These are phyloP conservation scores for Umimayanthus chanpuru DNA, from an alignment of 92 coral and sea anemone genomes.

Conservation along the genomic window DNA sequence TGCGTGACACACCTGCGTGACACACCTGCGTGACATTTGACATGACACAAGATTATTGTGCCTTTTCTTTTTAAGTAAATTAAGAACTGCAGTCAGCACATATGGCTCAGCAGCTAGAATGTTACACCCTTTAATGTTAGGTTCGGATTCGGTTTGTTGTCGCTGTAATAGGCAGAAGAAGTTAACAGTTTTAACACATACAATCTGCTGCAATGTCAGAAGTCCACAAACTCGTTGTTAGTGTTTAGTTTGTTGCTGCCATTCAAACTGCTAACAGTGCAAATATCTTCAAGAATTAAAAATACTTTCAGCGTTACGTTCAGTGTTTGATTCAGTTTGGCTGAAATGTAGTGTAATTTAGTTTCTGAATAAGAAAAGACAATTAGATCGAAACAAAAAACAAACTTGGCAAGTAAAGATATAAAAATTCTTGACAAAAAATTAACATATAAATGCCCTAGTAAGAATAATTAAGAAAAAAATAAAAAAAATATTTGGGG, in stretches of 20 bases:
- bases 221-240: neutral
- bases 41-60: neutral
- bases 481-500: too few species aligned
- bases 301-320: too few species aligned
- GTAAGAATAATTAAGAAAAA: too few species aligned
- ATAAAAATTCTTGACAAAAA: too few species aligned
- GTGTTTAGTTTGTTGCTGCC: neutral
- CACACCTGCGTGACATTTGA: neutral
- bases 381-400: too few species aligned
- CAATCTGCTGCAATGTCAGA: neutral
- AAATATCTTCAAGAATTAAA: neutral
- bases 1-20: too few species aligned
- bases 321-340: too few species aligned
- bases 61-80: neutral
- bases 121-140: neutral
- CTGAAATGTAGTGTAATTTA: neutral
- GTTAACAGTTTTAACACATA: neutral
- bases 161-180: neutral
- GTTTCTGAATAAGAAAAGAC: too few species aligned
- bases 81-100: neutral
- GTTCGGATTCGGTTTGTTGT: neutral
- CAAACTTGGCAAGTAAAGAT: too few species aligned
- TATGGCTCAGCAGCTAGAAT: constrained; percentile 38
- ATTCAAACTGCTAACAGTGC: neutral
- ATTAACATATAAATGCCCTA: too few species aligned